Conservation (phyloP, 2,113 vertebrate genomes). For the Pachypanchax playfairii region DNA sequence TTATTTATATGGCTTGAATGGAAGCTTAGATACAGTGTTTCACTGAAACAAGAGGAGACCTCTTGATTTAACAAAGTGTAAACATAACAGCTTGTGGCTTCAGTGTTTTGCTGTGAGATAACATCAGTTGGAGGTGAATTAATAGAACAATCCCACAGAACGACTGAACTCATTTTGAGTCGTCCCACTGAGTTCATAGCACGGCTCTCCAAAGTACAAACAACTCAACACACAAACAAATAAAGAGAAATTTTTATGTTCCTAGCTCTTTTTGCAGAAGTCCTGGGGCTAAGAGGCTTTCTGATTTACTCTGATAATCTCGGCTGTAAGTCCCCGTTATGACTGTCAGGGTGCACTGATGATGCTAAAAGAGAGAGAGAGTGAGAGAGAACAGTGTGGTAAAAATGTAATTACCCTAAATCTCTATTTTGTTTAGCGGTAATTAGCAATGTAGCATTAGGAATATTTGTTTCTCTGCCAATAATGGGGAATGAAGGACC, state of each 20-base stretch:
- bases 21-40: neutral
- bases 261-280: constrained; percentile 39
- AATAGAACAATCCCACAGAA: constrained; percentile 36
- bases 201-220: constrained; percentile 20
- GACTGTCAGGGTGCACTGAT: constrained; percentile 39
- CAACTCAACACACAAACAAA: constrained; percentile 7
- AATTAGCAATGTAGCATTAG: constrained; percentile 62
- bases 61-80: constrained; percentile 47
- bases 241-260: constrained; percentile 27
- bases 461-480: constrained; percentile 32
- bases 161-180: constrained; percentile 37
- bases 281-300: constrained; percentile 71
- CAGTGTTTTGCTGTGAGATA: constrained; percentile 30
- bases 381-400: constrained; percentile 12
- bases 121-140: constrained; percentile 48
- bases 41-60: constrained; percentile 7
- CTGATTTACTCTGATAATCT: constrained; percentile 73
- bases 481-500: constrained; percentile 22
- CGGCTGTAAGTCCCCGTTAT: constrained; percentile 60
- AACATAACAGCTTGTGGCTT: constrained; percentile 44
- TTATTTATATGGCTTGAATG: neutral
- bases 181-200: constrained; percentile 27
- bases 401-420: constrained; percentile 69
- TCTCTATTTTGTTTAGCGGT: constrained; percentile 63
- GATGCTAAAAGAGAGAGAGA: constrained; percentile 48